Percentiles rank a stretch among this genome's conserved stretches.
Conservation (phyloP, 2,113 vertebrate genomes). For the Polyodon spathula region DNA sequence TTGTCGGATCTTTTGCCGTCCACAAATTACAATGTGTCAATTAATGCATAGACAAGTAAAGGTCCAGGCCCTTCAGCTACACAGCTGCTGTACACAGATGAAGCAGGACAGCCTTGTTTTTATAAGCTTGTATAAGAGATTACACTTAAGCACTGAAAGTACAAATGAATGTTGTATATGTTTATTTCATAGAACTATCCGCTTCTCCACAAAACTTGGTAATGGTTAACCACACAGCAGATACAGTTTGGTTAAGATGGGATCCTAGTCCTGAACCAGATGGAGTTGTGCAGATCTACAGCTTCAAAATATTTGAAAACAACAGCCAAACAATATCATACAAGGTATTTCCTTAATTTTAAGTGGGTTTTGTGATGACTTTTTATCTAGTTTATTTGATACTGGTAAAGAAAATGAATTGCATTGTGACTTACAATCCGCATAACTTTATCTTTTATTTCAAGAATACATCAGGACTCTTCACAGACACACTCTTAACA, state of each 20-base stretch:
- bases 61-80: conserved; percentile 62
- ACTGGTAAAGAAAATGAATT: neutral
- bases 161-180: conserved; percentile 22
- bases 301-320: conserved; percentile 76
- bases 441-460: conserved; percentile 24
- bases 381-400: conserved; percentile 3
- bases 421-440: neutral
- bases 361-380: conserved; percentile 7
- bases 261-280: conserved; percentile 81
- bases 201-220: conserved; percentile 80
- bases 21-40: conserved; percentile 73
- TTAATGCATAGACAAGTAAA: conserved; percentile 69
- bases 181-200: conserved; percentile 69
- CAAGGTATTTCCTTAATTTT: conserved; percentile 62
- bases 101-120: conserved; percentile 68
- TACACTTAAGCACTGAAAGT: neutral
- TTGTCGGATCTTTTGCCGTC: conserved; percentile 74
- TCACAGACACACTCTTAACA: conserved; percentile 56
- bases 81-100: conserved; percentile 84
- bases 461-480: conserved; percentile 77
- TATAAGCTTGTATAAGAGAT: conserved; percentile 1
- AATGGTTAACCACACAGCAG: conserved; percentile 75
- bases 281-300: conserved; percentile 75
- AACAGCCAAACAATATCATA: conserved; percentile 63
- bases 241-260: conserved; percentile 84